These are phyloP conservation scores for Lagodon rhomboides DNA, from an alignment of 2,797 vertebrate genomes.

Conservation along the genomic window DNA sequence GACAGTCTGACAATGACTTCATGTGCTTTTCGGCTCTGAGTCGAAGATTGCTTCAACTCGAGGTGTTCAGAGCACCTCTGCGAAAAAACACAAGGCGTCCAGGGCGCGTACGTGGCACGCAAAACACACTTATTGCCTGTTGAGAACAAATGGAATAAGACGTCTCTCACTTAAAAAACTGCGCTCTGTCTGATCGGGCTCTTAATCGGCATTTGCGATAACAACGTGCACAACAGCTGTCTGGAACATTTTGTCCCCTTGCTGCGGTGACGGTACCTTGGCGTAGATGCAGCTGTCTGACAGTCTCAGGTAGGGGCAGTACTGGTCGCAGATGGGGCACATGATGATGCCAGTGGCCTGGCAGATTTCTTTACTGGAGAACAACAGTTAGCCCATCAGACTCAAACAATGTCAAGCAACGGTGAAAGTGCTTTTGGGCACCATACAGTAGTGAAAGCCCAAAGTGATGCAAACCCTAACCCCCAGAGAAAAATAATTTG, in stretches of 20 bases:
- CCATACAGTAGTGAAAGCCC: neutral
- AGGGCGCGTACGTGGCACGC: too few relatives aligned
- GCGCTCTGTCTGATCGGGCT: too few relatives aligned
- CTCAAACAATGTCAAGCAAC: neutral
- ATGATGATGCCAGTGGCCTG: slow-evolving; percentile 93
- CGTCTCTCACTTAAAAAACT: too few relatives aligned
- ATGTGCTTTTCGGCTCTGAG: too few relatives aligned
- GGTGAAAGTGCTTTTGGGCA: neutral
- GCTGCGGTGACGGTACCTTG: slow-evolving; percentile 86
- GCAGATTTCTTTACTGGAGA: slow-evolving; percentile 96
- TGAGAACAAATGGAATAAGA: too few relatives aligned
- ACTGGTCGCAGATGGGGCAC: slow-evolving; percentile 96
- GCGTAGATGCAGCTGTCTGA: slow-evolving; percentile 96
- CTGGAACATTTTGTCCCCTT: neutral
- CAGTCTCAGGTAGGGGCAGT: slow-evolving; percentile 93
- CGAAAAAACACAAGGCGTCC: too few relatives aligned
- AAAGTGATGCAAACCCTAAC: neutral
- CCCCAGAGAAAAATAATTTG: neutral
- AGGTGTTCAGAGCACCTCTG: too few relatives aligned
- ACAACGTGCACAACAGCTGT: neutral
- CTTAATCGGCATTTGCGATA: neutral
- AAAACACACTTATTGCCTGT: too few relatives aligned
- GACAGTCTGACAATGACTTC: too few relatives aligned
- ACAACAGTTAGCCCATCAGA: slow-evolving; percentile 45
- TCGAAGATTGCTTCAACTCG: too few relatives aligned